A percentile compares a stretch with the other conserved stretches of the same genome.
Evolutionary conservation across 2,888 invertebrate genomes (phyloP).

Genomic region (Melanargia galathea): DNA sequence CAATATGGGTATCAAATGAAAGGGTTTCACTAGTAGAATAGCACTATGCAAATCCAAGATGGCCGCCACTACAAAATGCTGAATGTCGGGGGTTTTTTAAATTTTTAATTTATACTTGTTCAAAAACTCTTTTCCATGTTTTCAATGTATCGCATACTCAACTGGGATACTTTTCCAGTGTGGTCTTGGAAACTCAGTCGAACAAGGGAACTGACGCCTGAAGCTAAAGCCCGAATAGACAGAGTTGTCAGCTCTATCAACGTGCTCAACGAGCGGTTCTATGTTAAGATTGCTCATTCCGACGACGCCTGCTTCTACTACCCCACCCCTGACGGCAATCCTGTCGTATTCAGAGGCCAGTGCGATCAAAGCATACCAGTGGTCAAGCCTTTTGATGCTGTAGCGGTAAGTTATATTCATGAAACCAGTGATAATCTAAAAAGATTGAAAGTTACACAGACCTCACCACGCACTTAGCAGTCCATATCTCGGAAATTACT

Average conservation of each 20-base stretch:
- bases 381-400: conserved; percentile 2
- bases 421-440: too few relatives aligned
- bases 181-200: conserved; percentile 18
- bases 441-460: too few relatives aligned
- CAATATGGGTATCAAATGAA: too few relatives aligned
- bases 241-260: background rate
- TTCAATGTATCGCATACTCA: too few relatives aligned
- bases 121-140: too few relatives aligned
- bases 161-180: background rate
- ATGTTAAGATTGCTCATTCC: conserved; percentile 2
- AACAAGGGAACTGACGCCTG: background rate
- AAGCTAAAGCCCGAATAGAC: background rate
- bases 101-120: too few relatives aligned
- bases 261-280: conserved; percentile 10
- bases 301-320: conserved; percentile 17
- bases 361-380: conserved; percentile 16
- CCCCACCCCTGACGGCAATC: conserved; percentile 16
- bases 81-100: too few relatives aligned
- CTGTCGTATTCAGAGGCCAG: conserved; percentile 16
- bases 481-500: too few relatives aligned
- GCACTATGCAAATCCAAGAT: too few relatives aligned
- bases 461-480: too few relatives aligned
- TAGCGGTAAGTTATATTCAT: background rate
- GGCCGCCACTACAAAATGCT: too few relatives aligned
- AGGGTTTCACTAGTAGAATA: too few relatives aligned